Base-by-base conservation (phyloP, 1,140 invertebrate species). In the Rhopalosiphum padi region DNA sequence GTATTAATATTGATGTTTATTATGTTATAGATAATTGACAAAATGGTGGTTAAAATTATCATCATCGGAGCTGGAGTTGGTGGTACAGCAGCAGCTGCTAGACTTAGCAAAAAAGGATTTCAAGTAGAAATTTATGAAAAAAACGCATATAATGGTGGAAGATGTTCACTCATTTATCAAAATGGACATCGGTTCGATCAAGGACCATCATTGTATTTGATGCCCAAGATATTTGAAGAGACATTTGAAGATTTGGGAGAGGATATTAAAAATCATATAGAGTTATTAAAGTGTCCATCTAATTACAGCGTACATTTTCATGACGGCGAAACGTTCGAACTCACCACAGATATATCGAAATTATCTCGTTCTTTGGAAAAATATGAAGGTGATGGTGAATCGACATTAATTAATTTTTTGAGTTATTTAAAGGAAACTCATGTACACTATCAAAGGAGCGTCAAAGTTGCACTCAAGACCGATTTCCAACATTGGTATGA, bases 111-210 rank as follows among this genome's bases (percentile, higher is more conserved):
- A 86, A 83, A 86, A 93, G 91, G 91, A 93, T 93, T 93, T 85
- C 82, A 93, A 55, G 91, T 93, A 8, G 91, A 93, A 41, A 51
- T 93, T 51, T 93, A 86, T 55, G 91, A 93, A 86, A 93, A 93
- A 55, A 93, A 93, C 30, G 1, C 91, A n/a, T 93, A 93, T 22
- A 93, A 93, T 21, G 91, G 91, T n/a, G 91, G 91, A 93, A 93
- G 91, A 85, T 93, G 91, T 53, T 93, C 91, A 43, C 18, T 93
- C 2, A 85, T 93, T 30, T 1, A 41, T 30, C 91, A 93, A 15
- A 93, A 93, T n/a, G 91, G 91, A 41, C 91, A 93, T 86, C 46
- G 91, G 23, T 93, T 93, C 86, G 91, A 93, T 93, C 91, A 86
- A 85, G 91, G 91, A 3, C 91, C 91, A n/a, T 93, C 91, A 53